Evolutionary conservation across 2,888 invertebrate species (phyloP), one percentile per base, ranked within the genome.

Genomic region (Eupithecia inturbata): DNA sequence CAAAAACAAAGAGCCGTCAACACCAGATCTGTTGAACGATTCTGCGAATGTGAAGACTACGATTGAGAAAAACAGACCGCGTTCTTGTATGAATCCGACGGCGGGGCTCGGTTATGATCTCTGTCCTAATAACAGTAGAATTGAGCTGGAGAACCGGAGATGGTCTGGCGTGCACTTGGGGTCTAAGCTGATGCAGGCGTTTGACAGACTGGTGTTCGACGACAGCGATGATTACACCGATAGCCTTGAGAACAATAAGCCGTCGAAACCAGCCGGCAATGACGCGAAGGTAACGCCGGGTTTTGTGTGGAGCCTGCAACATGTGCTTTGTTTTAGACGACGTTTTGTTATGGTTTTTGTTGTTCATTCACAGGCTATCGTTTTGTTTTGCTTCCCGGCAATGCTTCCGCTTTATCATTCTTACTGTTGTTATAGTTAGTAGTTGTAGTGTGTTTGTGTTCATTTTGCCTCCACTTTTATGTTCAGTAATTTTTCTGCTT

Each of bases 141-240:
- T 88, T 75, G 94, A 89, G 83, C 87, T 87, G 85, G 91, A 88
- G 82, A 96, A 96, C 82, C 96, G 97, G 84, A 95, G 97, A 80
- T 97, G 97, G 96, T 97, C 97, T 63, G 96, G 96, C 53, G 96
- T 96, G 60, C 96, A 96, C 77, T 90, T 96, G 79, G 96, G 96
- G 68, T 96, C 96, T 0, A 96, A 96, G 83, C 91, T 97, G 81
- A 96, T 96, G 89, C 96, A 96, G 83, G 96, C 96, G 4, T 96
- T 97, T 82, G 97, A 97, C 85, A 95, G 96, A 82, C 91, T 97
- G 41, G 95, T 95, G 71, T 95, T 95, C 76, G 95, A 95, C 77
- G 96, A 96, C 83, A 96, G 96, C 77, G 96, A 96, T 81, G 96
- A 96, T 88, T 97, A 97, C 85, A 96, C 96, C 12, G 97, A 97